Conservation (phyloP, 2,113 vertebrate species). For the Spea multiplicata region DNA sequence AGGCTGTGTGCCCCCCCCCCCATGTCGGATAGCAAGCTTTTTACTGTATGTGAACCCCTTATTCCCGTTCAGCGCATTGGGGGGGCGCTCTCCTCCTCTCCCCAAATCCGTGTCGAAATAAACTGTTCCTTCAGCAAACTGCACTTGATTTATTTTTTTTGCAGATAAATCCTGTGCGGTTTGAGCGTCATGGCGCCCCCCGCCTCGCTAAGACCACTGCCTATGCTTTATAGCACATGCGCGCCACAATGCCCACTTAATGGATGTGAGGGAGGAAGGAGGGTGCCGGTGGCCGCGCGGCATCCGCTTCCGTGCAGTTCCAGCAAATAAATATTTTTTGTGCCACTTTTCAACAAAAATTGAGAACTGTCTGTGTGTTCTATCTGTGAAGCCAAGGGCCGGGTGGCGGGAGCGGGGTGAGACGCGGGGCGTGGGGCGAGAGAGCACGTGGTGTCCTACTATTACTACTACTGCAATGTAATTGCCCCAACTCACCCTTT, state of each 20-base stretch:
- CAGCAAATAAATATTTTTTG: constrained; percentile 30
- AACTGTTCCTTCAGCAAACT: too few species aligned
- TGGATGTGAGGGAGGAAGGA: not conserved
- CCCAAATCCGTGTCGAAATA: too few species aligned
- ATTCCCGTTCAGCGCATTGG: too few species aligned
- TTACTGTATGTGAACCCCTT: too few species aligned
- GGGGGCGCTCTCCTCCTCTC: too few species aligned
- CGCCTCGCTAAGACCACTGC: not conserved
- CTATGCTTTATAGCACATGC: not conserved
- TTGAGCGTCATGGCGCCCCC: not conserved
- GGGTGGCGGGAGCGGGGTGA: not conserved
- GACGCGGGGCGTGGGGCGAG: too few species aligned
- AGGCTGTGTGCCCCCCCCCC: too few species aligned
- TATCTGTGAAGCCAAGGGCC: not conserved
- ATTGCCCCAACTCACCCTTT: too few species aligned
- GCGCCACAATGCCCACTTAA: not conserved
- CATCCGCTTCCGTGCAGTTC: constrained; percentile 14
- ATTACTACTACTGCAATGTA: not conserved
- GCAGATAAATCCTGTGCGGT: too few species aligned
- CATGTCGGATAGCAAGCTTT: too few species aligned
- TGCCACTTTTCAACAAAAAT: constrained; percentile 31
- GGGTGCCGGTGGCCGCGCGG: not conserved
- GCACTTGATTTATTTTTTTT: too few species aligned
- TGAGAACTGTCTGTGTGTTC: not conserved
- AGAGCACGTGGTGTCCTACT: too few species aligned